Evolutionary conservation across 1,140 invertebrate genomes (phyloP), one percentile per base, ranked within the genome.

Genomic region (Eciton burchellii): DNA sequence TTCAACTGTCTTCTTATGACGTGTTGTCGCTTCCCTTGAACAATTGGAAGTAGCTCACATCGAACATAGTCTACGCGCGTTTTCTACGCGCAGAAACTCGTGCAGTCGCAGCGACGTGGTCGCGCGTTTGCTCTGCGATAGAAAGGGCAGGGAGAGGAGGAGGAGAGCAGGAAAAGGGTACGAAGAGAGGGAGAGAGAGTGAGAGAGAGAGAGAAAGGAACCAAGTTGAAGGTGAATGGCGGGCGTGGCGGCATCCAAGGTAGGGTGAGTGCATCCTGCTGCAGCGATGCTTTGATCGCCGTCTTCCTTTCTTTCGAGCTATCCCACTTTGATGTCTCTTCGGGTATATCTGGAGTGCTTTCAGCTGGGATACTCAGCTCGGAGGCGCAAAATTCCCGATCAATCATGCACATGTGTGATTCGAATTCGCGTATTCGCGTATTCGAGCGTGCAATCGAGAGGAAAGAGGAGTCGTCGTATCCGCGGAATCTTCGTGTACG

Each of bases 161-260:
- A 62, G 56, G 73, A n/a, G n/a, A n/a, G n/a, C n/a, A n/a, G n/a
- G n/a, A n/a, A 85, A 73, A 54, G 63, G 41, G 59, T n/a, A 47
- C 19, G 19, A n/a, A 26, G 63, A 81, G 43, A 35, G 4, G 16
- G 19, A 62, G 29, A 35, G 54, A 16, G 54, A 47, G 24, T 57
- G 16, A 81, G 21, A 82, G 68, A 79, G 45, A 49, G n/a, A 52
- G 72, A 74, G 49, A 87, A 59, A 82, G 82, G 70, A 83, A 88
- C 83, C 91, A 90, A 91, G 91, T 92, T 92, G 91, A 92, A 92
- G 92, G 92, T 92, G 92, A 92, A 92, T 92, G 91, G 90, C 90
- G 90, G 91, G 91, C 89, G 90, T 91, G 91, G 91, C 91, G 57
- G 68, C 82, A 84, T 81, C 49, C 82, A 65, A 79, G 82, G 88